Base-by-base conservation (phyloP, 1,140 invertebrate genomes). In the Zaprionus ornatus region DNA sequence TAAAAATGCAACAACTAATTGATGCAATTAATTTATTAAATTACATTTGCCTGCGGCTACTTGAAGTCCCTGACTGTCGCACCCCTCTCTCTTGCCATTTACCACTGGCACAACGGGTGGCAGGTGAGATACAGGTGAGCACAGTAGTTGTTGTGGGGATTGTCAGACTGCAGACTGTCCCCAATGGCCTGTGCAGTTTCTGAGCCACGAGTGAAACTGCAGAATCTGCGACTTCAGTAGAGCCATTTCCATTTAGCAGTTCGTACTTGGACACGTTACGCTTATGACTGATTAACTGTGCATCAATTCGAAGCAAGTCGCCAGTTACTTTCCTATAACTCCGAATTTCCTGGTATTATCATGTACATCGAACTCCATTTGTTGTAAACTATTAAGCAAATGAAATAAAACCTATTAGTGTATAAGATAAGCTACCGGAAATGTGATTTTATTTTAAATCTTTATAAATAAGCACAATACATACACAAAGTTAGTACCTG, bases 11-110 rank as follows among this genome's bases (percentile, higher is more conserved):
- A 42, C 73, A 82, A 69, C 72, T 88, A 82, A 90, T 88, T 90
- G 85, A 74, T 70, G 85, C 70, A 84, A 90, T 88, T 83, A 83
- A 83, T 88, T 88, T 74, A 88, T 84, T 88, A 79, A 84, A 88
- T 88, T 90, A 74, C 66, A 81, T 70, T 87, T 74, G 72, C 66
- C 81, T 72, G 45, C 19, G 45, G 45, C 45, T 23, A 50, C 45
- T 23, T 50, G 45, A 19, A 23, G 45, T 13, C 3, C 45, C 17
- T 13, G 9, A 3, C 25, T 27, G 25, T 7, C 25, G 25, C 25
- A 27, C 25, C 29, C 10, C 27, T 29, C 29, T 32, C 9, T 17
- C 9, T 57, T 65, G 21, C 21, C 48, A 21, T 32, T 37, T 32
- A 5, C 13, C 52, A 17, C 7, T 15, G 23, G 68, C 77, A 32